Evolutionary conservation across 1,140 invertebrate genomes (phyloP).

Genomic region (Leptinotarsa defecta): DNA sequence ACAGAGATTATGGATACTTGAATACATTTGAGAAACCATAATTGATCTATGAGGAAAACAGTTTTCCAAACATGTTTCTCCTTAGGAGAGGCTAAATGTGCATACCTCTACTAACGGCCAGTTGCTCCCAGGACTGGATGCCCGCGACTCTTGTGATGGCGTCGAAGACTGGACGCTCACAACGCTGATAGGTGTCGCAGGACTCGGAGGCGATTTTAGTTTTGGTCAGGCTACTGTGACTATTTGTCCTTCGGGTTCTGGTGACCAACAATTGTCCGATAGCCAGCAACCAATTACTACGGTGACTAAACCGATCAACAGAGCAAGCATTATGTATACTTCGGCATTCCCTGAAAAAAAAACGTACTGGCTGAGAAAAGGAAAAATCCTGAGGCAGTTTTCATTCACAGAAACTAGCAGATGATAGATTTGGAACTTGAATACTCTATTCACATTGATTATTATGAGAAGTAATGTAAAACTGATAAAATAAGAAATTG

Average conservation of each 20-base stretch:
- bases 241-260: slow-evolving; percentile 67
- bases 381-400: too few relatives aligned
- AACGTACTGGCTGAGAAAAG: too few relatives aligned
- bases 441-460: too few relatives aligned
- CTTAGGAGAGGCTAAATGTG: too few relatives aligned
- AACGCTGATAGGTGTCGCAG: slow-evolving; percentile 37
- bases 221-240: slow-evolving; percentile 69
- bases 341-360: slow-evolving; percentile 67
- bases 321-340: slow-evolving; percentile 71
- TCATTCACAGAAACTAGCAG: too few relatives aligned
- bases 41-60: too few relatives aligned
- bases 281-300: slow-evolving; percentile 76
- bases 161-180: slow-evolving; percentile 36
- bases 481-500: too few relatives aligned
- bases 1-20: too few relatives aligned
- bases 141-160: slow-evolving; percentile 35
- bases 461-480: too few relatives aligned
- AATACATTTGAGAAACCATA: too few relatives aligned
- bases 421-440: too few relatives aligned
- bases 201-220: slow-evolving; percentile 56
- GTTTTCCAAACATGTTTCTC: too few relatives aligned
- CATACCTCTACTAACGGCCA: slow-evolving; percentile 52
- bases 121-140: slow-evolving; percentile 52
- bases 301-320: slow-evolving; percentile 71
- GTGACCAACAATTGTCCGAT: slow-evolving; percentile 76